phyloP scores from a whole-genome alignment of 2,797 vertebrate genomes.

The Sciurus vulgaris region DNA sequence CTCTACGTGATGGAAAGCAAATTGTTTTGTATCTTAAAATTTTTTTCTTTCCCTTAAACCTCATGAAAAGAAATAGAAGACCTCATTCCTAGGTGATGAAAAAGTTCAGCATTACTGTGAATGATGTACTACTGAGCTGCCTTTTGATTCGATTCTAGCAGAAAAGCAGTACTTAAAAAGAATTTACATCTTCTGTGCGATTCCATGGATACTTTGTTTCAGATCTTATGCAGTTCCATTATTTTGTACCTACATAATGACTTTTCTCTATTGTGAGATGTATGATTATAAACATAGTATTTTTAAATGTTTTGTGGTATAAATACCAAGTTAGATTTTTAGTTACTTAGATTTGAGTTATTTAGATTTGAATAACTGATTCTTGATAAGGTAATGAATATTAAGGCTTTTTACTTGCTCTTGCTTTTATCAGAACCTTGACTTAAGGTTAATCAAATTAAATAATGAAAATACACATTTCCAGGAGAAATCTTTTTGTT shows the following conservation, averaged over 20 bases:
- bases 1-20: not conserved
- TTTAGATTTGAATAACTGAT: slow-evolving; percentile 13
- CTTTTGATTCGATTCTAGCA: not conserved
- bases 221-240: not conserved
- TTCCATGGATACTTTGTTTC: not conserved
- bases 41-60: not conserved
- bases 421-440: not conserved
- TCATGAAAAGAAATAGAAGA: not conserved
- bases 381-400: slow-evolving; percentile 6
- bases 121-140: not conserved
- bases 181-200: not conserved
- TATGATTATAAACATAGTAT: not conserved
- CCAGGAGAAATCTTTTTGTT: not conserved
- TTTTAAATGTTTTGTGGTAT: slow-evolving; percentile 35
- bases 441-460: not conserved
- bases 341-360: too few relatives aligned
- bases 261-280: slow-evolving; percentile 21
- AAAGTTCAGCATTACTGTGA: not conserved
- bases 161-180: not conserved
- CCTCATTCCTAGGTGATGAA: not conserved
- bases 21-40: not conserved
- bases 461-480: slow-evolving; percentile 39
- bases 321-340: not conserved
- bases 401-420: not conserved
- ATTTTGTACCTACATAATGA: slow-evolving; percentile 2